phyloP scores from a whole-genome alignment of 2,888 invertebrate species.

The Tenthredo mesomela region DNA sequence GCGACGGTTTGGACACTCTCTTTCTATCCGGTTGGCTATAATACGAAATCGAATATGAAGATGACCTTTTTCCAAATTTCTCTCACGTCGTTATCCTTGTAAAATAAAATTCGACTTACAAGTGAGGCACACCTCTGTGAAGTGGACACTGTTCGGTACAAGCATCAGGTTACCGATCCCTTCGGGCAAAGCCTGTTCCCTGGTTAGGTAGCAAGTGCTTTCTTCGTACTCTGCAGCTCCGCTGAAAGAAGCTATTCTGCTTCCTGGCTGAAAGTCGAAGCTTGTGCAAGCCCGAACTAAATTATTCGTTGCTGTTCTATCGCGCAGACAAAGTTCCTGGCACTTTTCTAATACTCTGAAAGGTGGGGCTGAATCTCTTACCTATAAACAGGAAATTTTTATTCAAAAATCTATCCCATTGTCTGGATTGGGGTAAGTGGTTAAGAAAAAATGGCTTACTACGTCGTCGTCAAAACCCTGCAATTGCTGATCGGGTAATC shows the following conservation, averaged over 20 bases:
- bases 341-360: constrained; percentile 94
- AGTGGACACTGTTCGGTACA: constrained; percentile 93
- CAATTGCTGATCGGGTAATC: constrained; percentile 92
- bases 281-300: constrained; percentile 92
- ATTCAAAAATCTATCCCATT: background rate
- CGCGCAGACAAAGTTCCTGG: constrained; percentile 91
- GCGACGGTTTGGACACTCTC: constrained; percentile 92
- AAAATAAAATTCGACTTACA: constrained; percentile 82
- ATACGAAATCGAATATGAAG: constrained; percentile 36
- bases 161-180: constrained; percentile 94
- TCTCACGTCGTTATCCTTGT: background rate
- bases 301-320: constrained; percentile 88
- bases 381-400: constrained; percentile 75
- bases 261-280: constrained; percentile 95
- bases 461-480: constrained; percentile 95
- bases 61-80: background rate
- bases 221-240: constrained; percentile 91
- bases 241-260: constrained; percentile 90
- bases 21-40: constrained; percentile 90
- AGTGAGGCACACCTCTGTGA: constrained; percentile 92
- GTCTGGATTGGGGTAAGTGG: background rate
- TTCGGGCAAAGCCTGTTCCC: constrained; percentile 92
- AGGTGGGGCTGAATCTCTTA: constrained; percentile 90
- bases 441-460: constrained; percentile 78
- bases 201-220: constrained; percentile 91